phyloP scores from a whole-genome alignment of 1,140 invertebrate genomes.

The Pseudomyrmex concolor region DNA sequence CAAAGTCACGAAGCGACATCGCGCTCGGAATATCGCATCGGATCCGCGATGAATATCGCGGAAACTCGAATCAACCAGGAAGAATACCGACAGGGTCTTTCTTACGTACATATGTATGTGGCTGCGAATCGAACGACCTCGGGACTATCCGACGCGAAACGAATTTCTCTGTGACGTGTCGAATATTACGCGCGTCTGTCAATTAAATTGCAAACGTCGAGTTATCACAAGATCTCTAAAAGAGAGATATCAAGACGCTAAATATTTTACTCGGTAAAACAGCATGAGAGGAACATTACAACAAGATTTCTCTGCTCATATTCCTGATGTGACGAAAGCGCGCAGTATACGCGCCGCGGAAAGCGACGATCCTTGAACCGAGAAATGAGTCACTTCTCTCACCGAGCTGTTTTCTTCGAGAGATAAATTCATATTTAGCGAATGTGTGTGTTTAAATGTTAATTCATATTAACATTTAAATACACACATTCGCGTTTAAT shows the following conservation, averaged over 20 bases:
- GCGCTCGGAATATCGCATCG: conserved; percentile 67
- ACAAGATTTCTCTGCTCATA: background rate
- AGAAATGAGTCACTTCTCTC: conserved; percentile 48
- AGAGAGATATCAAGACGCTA: too few species aligned
- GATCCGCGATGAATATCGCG: conserved; percentile 59
- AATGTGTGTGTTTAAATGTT: too few species aligned
- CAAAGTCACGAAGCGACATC: conserved; percentile 64
- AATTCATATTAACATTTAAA: conserved; percentile 48
- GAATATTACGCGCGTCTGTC: too few species aligned
- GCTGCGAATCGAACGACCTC: background rate
- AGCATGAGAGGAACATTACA: background rate
- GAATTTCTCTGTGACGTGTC: too few species aligned
- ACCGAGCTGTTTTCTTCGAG: conserved; percentile 38
- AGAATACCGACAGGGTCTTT: conserved; percentile 14
- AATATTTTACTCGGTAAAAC: background rate
- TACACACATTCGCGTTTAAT: conserved; percentile 39
- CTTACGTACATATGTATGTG: background rate
- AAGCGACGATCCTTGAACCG: conserved; percentile 30
- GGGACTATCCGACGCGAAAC: background rate
- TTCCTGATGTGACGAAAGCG: conserved; percentile 9
- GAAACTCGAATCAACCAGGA: conserved; percentile 25
- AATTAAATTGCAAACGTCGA: too few species aligned
- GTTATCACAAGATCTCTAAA: too few species aligned
- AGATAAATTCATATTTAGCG: too few species aligned
- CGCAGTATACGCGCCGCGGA: conserved; percentile 4